Evolutionary conservation across 92 coral and sea anemone genomes (phyloP), one percentile per base, ranked within the genome.

Genomic region (Metridium senile): DNA sequence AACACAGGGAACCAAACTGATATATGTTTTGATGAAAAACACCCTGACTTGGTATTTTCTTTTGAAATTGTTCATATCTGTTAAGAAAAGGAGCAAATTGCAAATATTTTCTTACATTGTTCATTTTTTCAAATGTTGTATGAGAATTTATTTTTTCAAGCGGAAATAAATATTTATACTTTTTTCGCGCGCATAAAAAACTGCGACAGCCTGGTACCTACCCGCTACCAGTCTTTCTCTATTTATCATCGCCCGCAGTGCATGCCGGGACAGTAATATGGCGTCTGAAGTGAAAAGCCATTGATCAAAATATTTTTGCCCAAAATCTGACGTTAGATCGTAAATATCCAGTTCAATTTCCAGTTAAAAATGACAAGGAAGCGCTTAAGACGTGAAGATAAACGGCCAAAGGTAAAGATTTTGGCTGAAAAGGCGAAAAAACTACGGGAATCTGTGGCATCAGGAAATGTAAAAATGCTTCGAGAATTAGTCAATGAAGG

Each of bases 401-500:
- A 81, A 17, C 66, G 52, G 27, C 66, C 33, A 33, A 61, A 33
- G 66, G 61, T 76, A 70, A 90, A 86, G 10, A 75, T 67, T 49
- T 87, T 85, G 19, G 76, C 68, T 29, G 88, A 89, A 32, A 58
- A 58, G 25, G 78, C 85, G 34, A 84, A 68, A 70, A 87, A 83
- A 63, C 77, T 92, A 58, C 77, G 97, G 29, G 88, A 85, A 20
- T 89, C 97, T 3, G 97, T 92, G 26, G 88, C 97, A 10, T 89
- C 77, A 63, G 97, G 97, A 35, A 87, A 92, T 74, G 93, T 92
- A 23, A 89, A 85, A 64, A 75, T 79, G 57, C 91, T 92, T 51
- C 97, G 97, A 46, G 97, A 92, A 67, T 84, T 89, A 45, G 89
- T 90, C 56, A 79, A 68, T 20, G 86, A 85, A 39, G 97, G 97